These are phyloP conservation scores for Synergus japonicus DNA, from an alignment of 2,888 invertebrate genomes.

Conservation along the genomic window DNA sequence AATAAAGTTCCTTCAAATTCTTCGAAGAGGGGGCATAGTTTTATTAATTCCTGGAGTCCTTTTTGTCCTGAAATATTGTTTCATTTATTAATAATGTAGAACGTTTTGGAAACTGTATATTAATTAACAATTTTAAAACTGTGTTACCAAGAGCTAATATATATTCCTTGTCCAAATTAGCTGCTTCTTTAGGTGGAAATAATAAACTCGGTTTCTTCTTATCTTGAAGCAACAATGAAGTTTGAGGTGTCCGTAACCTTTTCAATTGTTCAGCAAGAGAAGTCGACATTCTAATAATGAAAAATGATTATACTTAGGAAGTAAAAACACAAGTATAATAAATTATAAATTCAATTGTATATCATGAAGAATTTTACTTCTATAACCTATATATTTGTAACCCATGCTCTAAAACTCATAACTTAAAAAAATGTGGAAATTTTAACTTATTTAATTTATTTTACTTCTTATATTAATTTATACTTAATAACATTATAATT, in stretches of 20 bases:
- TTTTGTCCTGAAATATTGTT: slow-evolving; percentile 79
- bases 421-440: background rate
- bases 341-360: background rate
- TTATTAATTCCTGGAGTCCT: slow-evolving; percentile 90
- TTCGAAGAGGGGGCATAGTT: slow-evolving; percentile 85
- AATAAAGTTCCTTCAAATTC: slow-evolving; percentile 89
- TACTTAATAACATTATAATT: background rate
- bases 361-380: background rate
- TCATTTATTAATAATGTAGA: background rate
- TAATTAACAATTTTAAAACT: slow-evolving; percentile 34
- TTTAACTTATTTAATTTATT: background rate
- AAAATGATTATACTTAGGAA: background rate
- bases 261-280: slow-evolving; percentile 89
- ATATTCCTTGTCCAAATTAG: slow-evolving; percentile 89
- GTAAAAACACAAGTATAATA: background rate
- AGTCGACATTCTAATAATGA: slow-evolving; percentile 79
- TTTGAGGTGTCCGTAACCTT: slow-evolving; percentile 87
- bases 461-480: background rate
- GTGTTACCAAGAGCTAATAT: slow-evolving; percentile 89
- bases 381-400: background rate
- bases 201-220: slow-evolving; percentile 89
- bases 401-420: no score
- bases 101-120: background rate
- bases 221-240: slow-evolving; percentile 82
- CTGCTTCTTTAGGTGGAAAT: slow-evolving; percentile 94